Conservation (phyloP, 2,113 vertebrate genomes). For the Mastomys natalensis region DNA sequence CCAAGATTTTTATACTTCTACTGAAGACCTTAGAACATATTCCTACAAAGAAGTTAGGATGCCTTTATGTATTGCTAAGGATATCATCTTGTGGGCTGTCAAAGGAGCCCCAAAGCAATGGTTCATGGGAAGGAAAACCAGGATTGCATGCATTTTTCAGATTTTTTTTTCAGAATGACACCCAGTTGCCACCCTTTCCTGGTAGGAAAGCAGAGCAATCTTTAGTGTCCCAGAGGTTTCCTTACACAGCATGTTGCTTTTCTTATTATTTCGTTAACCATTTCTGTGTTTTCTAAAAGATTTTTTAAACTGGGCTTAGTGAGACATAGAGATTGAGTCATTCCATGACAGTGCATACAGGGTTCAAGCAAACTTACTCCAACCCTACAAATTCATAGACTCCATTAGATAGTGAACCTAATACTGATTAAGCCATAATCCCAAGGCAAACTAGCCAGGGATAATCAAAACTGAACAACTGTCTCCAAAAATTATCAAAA, state of each 20-base stretch:
- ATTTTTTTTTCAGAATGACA: not conserved
- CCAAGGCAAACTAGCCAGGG: not conserved
- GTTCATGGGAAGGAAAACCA: not conserved
- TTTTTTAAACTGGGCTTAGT: not conserved
- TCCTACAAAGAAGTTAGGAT: not conserved
- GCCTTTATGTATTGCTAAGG: not conserved
- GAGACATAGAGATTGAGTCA: not conserved
- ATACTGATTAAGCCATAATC: not conserved
- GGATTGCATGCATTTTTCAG: not conserved
- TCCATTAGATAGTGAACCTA: not conserved
- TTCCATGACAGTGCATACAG: not conserved
- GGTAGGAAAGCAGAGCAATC: not conserved
- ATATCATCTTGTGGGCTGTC: not conserved
- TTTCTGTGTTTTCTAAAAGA: not conserved
- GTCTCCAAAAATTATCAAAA: not conserved
- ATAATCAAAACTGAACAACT: constrained; percentile 1
- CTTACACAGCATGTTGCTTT: not conserved
- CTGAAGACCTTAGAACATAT: not conserved
- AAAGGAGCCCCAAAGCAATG: not conserved
- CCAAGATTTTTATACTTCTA: not conserved
- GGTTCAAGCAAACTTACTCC: not conserved
- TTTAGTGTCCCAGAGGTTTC: no score
- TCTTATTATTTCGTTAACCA: not conserved
- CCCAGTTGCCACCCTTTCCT: not conserved
- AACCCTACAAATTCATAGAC: not conserved